Evolutionary conservation across 2,113 vertebrate genomes (phyloP).

Genomic region (Cyanistes caeruleus): DNA sequence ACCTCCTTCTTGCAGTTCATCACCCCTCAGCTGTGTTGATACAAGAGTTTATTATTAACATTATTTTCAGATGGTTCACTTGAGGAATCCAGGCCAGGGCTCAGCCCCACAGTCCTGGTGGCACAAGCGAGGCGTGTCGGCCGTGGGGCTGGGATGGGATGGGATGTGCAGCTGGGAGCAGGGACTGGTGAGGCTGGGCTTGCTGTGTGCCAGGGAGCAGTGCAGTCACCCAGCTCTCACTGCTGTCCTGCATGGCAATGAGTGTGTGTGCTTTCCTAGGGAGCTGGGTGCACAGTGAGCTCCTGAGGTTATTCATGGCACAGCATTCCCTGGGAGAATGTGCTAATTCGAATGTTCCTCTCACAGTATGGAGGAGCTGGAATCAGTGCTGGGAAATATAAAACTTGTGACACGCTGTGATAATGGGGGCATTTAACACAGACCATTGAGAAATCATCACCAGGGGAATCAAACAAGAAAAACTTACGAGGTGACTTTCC

Average conservation of each 20-base stretch:
- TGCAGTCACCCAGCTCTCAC: neutral
- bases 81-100: neutral
- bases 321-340: neutral
- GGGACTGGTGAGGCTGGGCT: neutral
- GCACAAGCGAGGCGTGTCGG: neutral
- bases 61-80: neutral
- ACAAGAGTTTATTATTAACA: slow-evolving; percentile 9
- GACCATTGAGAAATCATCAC: neutral
- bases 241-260: neutral
- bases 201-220: neutral
- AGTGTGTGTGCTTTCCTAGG: neutral
- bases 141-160: neutral
- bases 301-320: neutral
- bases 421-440: neutral
- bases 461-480: neutral
- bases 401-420: neutral
- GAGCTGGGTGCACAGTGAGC: rapidly evolving
- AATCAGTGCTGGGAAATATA: neutral
- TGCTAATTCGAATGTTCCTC: neutral
- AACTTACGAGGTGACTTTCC: neutral
- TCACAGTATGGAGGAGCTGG: neutral
- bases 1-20: neutral
- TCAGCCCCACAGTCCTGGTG: neutral
- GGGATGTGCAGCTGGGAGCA: neutral
- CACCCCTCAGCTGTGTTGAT: slow-evolving; percentile 6